Conservation (phyloP, 2,888 invertebrate genomes). For the Nemotelus nigrinus region DNA sequence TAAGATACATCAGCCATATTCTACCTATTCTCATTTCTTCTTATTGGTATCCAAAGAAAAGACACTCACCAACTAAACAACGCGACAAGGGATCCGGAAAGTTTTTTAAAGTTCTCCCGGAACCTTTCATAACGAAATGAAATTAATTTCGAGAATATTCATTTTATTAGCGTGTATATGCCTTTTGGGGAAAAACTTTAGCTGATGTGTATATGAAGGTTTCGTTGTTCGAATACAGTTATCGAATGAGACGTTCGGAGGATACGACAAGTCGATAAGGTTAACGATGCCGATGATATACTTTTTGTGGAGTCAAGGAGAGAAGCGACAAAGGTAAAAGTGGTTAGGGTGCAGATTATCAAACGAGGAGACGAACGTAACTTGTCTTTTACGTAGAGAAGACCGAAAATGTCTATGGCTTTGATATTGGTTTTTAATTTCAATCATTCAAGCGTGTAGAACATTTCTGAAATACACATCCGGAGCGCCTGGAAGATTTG, state of each 20-base stretch:
- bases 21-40: no score
- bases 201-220: neutral
- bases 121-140: conserved; percentile 34
- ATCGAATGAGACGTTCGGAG: neutral
- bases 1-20: no score
- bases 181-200: conserved; percentile 44
- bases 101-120: conserved; percentile 18
- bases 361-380: no score
- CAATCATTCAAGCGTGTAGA: conserved; percentile 45
- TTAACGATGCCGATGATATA: neutral
- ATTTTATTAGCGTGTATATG: conserved; percentile 47
- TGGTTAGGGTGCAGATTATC: no score
- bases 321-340: no score
- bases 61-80: neutral
- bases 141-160: conserved; percentile 50
- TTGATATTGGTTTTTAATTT: conserved; percentile 51
- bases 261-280: neutral
- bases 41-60: no score
- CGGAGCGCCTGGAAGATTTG: neutral
- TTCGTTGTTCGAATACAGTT: no score
- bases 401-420: conserved; percentile 47
- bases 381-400: neutral
- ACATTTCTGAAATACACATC: conserved; percentile 27
- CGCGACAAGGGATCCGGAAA: conserved; percentile 9
- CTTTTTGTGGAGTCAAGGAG: no score